Conservation (phyloP, 35 echinoderm and acorn worm species). For the Acanthaster planci region DNA sequence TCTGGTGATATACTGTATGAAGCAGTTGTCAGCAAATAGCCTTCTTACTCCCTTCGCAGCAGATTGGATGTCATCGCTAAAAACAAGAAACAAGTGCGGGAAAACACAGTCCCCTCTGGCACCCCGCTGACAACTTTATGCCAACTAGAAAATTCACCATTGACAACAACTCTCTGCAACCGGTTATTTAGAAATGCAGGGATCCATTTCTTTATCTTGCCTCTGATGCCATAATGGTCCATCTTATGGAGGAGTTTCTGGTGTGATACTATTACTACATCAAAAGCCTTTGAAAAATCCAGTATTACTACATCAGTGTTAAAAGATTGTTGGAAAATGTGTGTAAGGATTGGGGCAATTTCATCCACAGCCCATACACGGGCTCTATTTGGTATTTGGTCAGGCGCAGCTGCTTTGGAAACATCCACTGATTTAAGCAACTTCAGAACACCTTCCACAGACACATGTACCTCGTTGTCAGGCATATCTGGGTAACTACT, state of each 20-base stretch:
- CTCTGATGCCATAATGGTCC: constrained; percentile 46
- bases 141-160: background rate
- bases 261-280: too few species aligned
- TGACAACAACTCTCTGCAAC: too few species aligned
- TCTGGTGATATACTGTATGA: constrained; percentile 35
- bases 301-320: constrained; percentile 27
- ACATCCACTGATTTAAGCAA: constrained; percentile 25
- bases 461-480: constrained; percentile 1
- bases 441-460: constrained; percentile 28
- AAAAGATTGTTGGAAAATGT: constrained; percentile 50
- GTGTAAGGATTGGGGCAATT: background rate
- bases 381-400: constrained; percentile 23
- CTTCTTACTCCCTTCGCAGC: background rate
- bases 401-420: too few species aligned
- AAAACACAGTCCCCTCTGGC: constrained; percentile 19
- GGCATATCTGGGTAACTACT: constrained; percentile 14
- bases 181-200: constrained; percentile 30
- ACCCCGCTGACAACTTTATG: constrained; percentile 22
- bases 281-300: too few species aligned
- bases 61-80: background rate
- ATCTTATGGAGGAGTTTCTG: constrained; percentile 52
- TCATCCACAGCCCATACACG: background rate
- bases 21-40: constrained; percentile 31
- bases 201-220: constrained; percentile 46
- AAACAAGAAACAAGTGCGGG: background rate